phyloP scores from a whole-genome alignment of 2,888 invertebrate genomes.

The Amaurobius ferox region DNA sequence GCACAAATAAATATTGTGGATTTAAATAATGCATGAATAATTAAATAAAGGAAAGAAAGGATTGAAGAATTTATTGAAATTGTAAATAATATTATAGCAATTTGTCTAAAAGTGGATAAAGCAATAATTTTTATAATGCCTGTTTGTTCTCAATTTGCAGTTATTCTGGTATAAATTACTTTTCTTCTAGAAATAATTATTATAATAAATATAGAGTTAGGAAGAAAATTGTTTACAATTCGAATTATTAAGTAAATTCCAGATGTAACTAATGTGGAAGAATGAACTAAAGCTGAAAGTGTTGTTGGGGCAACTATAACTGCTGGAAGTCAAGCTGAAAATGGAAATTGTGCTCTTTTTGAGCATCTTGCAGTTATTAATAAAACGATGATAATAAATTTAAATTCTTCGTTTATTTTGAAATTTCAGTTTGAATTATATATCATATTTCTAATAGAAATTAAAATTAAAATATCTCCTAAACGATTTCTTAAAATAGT shows the following conservation, averaged over 20 bases:
- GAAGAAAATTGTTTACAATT: slow-evolving; percentile 81
- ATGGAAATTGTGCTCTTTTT: slow-evolving; percentile 89
- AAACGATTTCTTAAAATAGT: slow-evolving; percentile 86
- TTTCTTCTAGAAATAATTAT: slow-evolving; percentile 79
- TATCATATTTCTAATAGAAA: slow-evolving; percentile 80
- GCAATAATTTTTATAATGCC: slow-evolving; percentile 89
- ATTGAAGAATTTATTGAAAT: slow-evolving; percentile 81
- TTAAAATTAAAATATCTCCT: slow-evolving; percentile 84
- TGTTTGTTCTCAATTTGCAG: slow-evolving; percentile 77
- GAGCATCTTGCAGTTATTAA: slow-evolving; percentile 82
- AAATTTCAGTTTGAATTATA: slow-evolving; percentile 81
- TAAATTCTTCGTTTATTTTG: slow-evolving; percentile 78
- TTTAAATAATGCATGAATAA: slow-evolving; percentile 84
- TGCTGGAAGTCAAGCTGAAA: slow-evolving; percentile 86
- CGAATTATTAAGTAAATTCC: slow-evolving; percentile 86
- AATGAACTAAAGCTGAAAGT: slow-evolving; percentile 86
- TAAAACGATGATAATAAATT: slow-evolving; percentile 80
- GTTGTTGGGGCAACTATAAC: slow-evolving; percentile 88
- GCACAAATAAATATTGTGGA: not conserved
- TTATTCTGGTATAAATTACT: slow-evolving; percentile 76
- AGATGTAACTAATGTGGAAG: slow-evolving; percentile 87
- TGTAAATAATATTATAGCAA: slow-evolving; percentile 85
- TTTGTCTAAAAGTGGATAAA: slow-evolving; percentile 85
- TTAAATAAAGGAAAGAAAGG: slow-evolving; percentile 85
- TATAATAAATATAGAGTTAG: slow-evolving; percentile 79